Percentiles rank a stretch among this genome's conserved stretches.
phyloP scores from a whole-genome alignment of 2,888 invertebrate genomes.

The Sacculina carcini region DNA sequence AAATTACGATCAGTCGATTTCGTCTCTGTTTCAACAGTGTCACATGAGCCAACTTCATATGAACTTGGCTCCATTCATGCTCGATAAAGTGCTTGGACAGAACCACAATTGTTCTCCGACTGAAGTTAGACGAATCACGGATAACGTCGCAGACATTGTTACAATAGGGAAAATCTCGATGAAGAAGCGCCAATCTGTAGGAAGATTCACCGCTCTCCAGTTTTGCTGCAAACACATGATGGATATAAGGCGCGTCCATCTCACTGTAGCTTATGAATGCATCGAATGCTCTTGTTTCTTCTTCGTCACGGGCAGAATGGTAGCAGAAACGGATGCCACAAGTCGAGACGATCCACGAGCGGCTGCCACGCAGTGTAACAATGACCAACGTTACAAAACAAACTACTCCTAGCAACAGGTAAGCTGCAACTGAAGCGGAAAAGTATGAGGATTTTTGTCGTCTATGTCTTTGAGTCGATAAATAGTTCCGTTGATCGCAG shows the following conservation, averaged over 20 bases:
- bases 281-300: constrained; percentile 60
- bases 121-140: constrained; percentile 57
- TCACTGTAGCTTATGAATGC: constrained; percentile 74
- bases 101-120: constrained; percentile 58
- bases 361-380: constrained; percentile 37
- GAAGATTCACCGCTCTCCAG: constrained; percentile 48
- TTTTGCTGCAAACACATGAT: constrained; percentile 51
- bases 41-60: constrained; percentile 65
- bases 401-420: no score
- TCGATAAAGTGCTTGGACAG: constrained; percentile 66
- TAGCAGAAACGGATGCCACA: constrained; percentile 56
- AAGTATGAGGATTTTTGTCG: constrained; percentile 47
- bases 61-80: constrained; percentile 64
- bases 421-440: no score
- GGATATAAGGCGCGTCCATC: constrained; percentile 62
- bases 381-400: no score
- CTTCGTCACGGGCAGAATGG: constrained; percentile 35
- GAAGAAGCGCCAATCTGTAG: constrained; percentile 58
- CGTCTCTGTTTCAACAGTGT: constrained; percentile 46
- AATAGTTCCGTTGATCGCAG: constrained; percentile 14
- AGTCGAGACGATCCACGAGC: constrained; percentile 38
- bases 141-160: constrained; percentile 63
- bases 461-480: constrained; percentile 26
- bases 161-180: constrained; percentile 41
- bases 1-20: constrained; percentile 49